Base-by-base conservation (phyloP, 2,113 vertebrate species). In the Calonectris borealis region DNA sequence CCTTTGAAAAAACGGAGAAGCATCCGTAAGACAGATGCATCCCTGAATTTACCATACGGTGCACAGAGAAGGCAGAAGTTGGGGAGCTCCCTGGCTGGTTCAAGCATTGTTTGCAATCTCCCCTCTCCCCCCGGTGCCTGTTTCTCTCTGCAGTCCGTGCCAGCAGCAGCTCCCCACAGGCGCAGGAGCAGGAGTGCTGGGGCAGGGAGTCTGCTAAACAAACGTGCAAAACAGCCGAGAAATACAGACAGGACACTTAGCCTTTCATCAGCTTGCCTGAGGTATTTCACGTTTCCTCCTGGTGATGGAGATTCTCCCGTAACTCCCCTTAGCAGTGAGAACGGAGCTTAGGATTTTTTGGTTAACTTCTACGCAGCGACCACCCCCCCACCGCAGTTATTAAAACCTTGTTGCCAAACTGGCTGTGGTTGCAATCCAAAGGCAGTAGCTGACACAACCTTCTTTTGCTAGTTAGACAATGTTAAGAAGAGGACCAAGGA, bases 81-180 rank as follows among this genome's bases (percentile, higher is more conserved):
- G 32, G 29, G 32, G 42, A 65, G 24, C 12, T 68, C 24, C 13
- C 25, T 26, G 16, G 29, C 38, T 77, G 8, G 2, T n/a, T 62
- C 1, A 2, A 60, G 52, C 48, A n/a, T 11, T 16, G 1, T 31
- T 44, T 92, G 34, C 36, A 11, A 11, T 54, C 27, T 61, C 13
- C 10, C 18, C 6, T 17, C n/a, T 73, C 3, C n/a, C 18, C 12
- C 13, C 24, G 9, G 22, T 32, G 61, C 11, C 34, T 34, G 2
- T 66, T 54, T 49, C 31, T 60, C 48, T 25, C 48, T 54, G 17
- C 3, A 2, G 27, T 69, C 27, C 0, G 0, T 42, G 17, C 13
- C 46, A 34, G 18, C 5, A 78, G 29, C n/a, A 24, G 21, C 6
- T 93, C n/a, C 10, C 5, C 19, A 27, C 4, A 4, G 36, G 9